Evolutionary conservation across 2,797 vertebrate genomes (phyloP).

Genomic region (Chrysolophus pictus): DNA sequence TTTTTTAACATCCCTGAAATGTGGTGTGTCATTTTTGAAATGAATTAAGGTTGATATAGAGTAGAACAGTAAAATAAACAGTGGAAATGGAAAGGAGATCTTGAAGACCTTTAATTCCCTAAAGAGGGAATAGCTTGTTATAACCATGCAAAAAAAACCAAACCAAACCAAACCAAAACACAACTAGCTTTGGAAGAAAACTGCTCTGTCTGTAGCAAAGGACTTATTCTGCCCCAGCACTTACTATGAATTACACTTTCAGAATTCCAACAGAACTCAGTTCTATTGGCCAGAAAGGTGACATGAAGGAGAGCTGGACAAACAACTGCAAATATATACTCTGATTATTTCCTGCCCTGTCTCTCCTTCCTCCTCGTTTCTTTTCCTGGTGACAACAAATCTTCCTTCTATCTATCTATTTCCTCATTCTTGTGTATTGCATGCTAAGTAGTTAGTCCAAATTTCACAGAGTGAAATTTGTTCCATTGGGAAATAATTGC

Average conservation of each 20-base stretch:
- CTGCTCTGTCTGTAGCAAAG: background rate
- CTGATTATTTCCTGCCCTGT: background rate
- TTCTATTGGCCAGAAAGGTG: background rate
- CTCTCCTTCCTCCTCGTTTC: background rate
- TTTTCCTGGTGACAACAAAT: background rate
- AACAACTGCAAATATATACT: conserved; percentile 1
- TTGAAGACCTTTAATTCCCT: background rate
- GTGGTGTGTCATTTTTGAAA: background rate
- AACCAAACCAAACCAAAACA: no score
- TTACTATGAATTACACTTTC: background rate
- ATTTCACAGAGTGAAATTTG: background rate
- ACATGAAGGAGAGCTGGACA: background rate
- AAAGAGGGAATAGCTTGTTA: background rate
- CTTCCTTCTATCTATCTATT: background rate
- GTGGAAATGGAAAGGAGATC: background rate
- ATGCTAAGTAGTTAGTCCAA: background rate
- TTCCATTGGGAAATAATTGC: conserved; percentile 49
- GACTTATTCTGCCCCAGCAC: background rate
- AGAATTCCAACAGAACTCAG: background rate
- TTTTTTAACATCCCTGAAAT: conserved; percentile 10
- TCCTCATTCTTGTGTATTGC: background rate
- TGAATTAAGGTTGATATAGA: background rate
- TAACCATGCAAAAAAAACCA: background rate
- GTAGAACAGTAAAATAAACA: background rate
- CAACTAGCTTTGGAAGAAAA: background rate